A percentile compares a stretch with the other conserved stretches of the same genome.
These are phyloP conservation scores for Apaloderma vittatum DNA, from an alignment of 2,113 vertebrate genomes.

Conservation along the genomic window DNA sequence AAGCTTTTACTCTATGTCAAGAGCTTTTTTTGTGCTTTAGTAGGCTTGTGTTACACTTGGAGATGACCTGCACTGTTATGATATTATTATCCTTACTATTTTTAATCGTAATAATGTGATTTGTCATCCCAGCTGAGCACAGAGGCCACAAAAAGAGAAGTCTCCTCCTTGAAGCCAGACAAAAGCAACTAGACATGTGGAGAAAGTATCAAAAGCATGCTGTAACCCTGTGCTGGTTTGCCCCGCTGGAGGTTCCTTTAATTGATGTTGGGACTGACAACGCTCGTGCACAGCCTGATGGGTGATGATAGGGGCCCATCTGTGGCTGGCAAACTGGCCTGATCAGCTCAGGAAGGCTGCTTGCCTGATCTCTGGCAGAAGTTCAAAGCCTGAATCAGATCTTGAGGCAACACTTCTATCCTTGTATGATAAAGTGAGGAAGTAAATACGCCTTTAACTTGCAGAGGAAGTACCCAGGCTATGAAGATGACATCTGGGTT, in stretches of 20 bases:
- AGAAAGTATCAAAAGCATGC: not conserved
- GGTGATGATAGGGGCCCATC: not conserved
- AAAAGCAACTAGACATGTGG: not conserved
- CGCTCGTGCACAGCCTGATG: not conserved
- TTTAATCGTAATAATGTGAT: not conserved
- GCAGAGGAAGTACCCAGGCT: not conserved
- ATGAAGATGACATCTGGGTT: not conserved
- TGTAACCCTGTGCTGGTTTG: not conserved
- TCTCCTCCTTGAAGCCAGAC: not conserved
- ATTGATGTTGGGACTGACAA: not conserved
- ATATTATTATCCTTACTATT: not conserved
- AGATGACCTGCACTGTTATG: not conserved
- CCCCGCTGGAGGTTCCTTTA: not conserved
- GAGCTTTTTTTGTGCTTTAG: not conserved
- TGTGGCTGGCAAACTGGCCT: not conserved
- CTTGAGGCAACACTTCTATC: not conserved
- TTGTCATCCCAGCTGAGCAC: not conserved
- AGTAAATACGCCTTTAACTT: not conserved
- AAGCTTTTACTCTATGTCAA: not conserved
- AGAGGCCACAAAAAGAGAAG: not conserved
- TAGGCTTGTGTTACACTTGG: not conserved
- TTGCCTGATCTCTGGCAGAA: slow-evolving; percentile 13
- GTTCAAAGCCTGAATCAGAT: slow-evolving; percentile 52
- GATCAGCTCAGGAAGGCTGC: slow-evolving; percentile 38
- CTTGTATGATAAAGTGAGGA: not conserved